Percentiles rank a stretch among this genome's conserved stretches.
Evolutionary conservation across 2,888 invertebrate genomes (phyloP).

Genomic region (Cosmia pyralina): DNA sequence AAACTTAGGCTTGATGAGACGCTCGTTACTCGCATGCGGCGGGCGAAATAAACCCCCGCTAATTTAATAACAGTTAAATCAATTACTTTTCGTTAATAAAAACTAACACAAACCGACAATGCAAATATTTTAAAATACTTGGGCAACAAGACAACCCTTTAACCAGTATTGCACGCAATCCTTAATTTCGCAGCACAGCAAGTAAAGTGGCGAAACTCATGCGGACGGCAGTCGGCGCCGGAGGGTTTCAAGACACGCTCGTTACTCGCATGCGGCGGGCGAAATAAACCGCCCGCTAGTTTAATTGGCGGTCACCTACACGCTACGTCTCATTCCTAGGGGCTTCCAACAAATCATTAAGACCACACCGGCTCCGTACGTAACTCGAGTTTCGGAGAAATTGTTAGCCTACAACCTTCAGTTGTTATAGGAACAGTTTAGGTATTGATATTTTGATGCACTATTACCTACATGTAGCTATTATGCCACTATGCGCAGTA

Average conservation of each 20-base stretch:
- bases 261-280: slow-evolving; percentile 77
- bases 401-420: slow-evolving; percentile 23
- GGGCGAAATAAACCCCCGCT: slow-evolving; percentile 33
- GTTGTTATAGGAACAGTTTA: background rate
- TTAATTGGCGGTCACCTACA: slow-evolving; percentile 81
- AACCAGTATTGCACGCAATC: background rate
- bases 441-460: background rate
- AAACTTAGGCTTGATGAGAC: slow-evolving; percentile 67
- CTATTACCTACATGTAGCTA: background rate
- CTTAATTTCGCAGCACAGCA: slow-evolving; percentile 14
- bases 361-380: slow-evolving; percentile 26
- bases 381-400: slow-evolving; percentile 23
- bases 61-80: too few species aligned
- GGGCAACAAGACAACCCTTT: background rate
- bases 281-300: slow-evolving; percentile 75
- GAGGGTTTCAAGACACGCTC: slow-evolving; percentile 72
- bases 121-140: too few species aligned
- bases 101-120: too few species aligned
- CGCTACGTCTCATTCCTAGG: slow-evolving; percentile 49
- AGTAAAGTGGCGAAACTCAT: slow-evolving; percentile 28
- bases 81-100: too few species aligned
- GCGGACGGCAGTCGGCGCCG: slow-evolving; percentile 34
- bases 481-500: background rate
- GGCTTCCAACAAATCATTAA: slow-evolving; percentile 43
- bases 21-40: slow-evolving; percentile 79